A percentile compares a stretch with the other conserved stretches of the same genome.
Evolutionary conservation across 2,797 vertebrate genomes (phyloP).

Genomic region (Picus viridis): DNA sequence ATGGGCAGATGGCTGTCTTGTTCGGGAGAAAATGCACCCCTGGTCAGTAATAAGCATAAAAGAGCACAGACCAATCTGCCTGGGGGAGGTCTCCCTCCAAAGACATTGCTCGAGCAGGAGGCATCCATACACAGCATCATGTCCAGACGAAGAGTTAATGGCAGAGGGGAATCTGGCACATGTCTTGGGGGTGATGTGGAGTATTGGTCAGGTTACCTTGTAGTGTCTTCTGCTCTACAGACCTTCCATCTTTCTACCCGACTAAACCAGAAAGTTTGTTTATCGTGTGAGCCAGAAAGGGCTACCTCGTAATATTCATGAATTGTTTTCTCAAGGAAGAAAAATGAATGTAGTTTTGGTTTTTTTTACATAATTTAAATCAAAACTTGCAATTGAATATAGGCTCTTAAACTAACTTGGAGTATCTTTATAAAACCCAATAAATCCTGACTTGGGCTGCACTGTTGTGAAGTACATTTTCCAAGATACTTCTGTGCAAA

Average conservation of each 20-base stretch:
- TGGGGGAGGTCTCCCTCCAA: neutral
- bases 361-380: neutral
- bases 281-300: neutral
- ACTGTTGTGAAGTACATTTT: neutral
- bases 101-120: neutral
- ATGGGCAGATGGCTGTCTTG: neutral
- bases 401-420: neutral
- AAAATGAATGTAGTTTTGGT: neutral
- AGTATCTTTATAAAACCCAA: neutral
- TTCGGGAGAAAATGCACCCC: neutral
- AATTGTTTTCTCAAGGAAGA: neutral
- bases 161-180: neutral
- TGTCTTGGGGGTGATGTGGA: neutral
- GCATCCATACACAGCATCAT: neutral
- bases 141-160: neutral
- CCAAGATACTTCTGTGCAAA: neutral
- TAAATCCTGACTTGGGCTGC: neutral
- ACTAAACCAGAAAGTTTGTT: neutral
- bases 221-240: neutral
- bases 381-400: neutral
- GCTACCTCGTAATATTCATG: neutral
- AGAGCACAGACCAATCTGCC: neutral
- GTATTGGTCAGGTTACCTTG: neutral
- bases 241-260: neutral
- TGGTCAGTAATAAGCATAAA: fast-evolving